Percentiles rank a stretch among this genome's conserved stretches.
Conservation (phyloP, 2,113 vertebrate genomes). For the Erpornis zantholeuca region DNA sequence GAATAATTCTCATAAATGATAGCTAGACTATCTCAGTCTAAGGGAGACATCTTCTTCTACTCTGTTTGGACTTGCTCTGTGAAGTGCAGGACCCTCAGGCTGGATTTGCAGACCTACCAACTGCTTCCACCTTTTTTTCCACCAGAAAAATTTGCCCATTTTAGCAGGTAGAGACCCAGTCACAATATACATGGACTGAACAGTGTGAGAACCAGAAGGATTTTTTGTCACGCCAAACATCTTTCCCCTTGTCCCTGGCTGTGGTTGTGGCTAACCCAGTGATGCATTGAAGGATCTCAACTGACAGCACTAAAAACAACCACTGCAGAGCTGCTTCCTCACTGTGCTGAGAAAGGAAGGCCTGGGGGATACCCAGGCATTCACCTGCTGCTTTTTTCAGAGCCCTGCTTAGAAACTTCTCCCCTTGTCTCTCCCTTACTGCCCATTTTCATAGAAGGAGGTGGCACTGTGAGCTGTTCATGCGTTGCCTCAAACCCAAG, state of each 20-base stretch:
- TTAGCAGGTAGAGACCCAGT: background rate
- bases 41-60: background rate
- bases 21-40: background rate
- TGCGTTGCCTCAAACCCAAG: fast-evolving
- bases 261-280: background rate
- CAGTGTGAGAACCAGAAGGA: background rate
- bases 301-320: background rate
- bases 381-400: background rate
- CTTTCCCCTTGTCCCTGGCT: background rate
- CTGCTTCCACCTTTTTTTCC: background rate
- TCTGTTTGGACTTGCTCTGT: background rate
- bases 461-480: background rate
- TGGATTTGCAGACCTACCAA: background rate
- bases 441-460: background rate
- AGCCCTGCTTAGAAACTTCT: background rate
- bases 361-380: background rate
- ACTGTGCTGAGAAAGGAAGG: background rate
- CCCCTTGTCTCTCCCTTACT: background rate
- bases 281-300: background rate
- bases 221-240: background rate
- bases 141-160: background rate
- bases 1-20: background rate
- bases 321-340: background rate
- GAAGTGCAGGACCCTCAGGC: background rate
- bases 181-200: background rate